A percentile compares a stretch with the other conserved stretches of the same genome.
Evolutionary conservation across 2,888 invertebrate genomes (phyloP).

Genomic region (Lasius platythorax): DNA sequence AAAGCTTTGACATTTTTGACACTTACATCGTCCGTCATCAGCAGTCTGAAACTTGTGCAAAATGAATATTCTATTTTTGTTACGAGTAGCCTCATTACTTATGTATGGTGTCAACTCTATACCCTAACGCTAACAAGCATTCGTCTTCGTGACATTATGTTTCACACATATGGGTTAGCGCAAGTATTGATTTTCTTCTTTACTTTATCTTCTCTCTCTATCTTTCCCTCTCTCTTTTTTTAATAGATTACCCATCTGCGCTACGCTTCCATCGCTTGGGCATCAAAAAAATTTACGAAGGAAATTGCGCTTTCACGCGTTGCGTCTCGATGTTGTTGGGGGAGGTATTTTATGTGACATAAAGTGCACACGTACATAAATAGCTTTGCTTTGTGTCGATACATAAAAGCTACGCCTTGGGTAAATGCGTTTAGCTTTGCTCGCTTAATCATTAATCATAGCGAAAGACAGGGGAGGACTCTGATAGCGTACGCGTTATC

Average conservation of each 20-base stretch:
- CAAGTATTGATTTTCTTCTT: conserved; percentile 29
- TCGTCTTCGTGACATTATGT: conserved; percentile 10
- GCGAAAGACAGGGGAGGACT: conserved; percentile 40
- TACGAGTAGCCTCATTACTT: conserved; percentile 23
- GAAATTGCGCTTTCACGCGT: conserved; percentile 42
- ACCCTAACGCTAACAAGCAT: not conserved
- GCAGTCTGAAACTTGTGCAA: not conserved
- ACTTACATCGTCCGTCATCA: conserved; percentile 1
- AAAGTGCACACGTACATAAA: conserved; percentile 34
- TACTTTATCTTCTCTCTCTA: not conserved
- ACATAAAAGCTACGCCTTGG: conserved; percentile 47
- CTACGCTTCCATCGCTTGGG: not conserved
- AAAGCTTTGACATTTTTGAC: not conserved
- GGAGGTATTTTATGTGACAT: conserved; percentile 10
- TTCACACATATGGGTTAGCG: conserved; percentile 32
- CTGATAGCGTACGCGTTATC: conserved; percentile 29
- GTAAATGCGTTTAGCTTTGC: conserved; percentile 47
- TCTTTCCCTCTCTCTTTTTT: conserved; percentile 5
- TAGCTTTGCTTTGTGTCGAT: conserved; percentile 48
- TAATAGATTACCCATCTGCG: conserved; percentile 20
- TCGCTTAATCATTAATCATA: conserved; percentile 43
- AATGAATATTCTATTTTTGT: conserved; percentile 38
- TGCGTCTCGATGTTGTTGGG: not conserved
- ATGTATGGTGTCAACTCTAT: conserved; percentile 26
- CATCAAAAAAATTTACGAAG: conserved; percentile 44